These are phyloP conservation scores for Meiosimyza decipiens DNA, from an alignment of 2,888 invertebrate genomes.

Conservation along the genomic window DNA sequence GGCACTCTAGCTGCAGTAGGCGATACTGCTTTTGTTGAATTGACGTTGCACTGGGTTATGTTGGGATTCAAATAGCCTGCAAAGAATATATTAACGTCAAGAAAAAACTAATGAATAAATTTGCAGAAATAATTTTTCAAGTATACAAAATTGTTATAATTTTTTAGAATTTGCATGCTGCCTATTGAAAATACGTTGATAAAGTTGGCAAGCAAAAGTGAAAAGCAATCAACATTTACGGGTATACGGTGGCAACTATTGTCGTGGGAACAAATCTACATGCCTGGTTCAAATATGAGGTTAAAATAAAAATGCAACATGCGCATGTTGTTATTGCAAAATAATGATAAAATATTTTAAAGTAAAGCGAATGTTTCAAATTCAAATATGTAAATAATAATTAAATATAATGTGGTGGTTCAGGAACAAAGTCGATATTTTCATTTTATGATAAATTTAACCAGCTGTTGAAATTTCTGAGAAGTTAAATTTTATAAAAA, in stretches of 20 bases:
- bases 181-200: background rate
- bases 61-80: constrained; percentile 62
- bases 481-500: too few relatives aligned
- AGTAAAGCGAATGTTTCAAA: too few relatives aligned
- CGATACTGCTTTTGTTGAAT: constrained; percentile 44
- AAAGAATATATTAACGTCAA: constrained; percentile 32
- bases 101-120: constrained; percentile 22
- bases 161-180: background rate
- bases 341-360: too few relatives aligned
- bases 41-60: constrained; percentile 54
- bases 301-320: too few relatives aligned
- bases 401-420: too few relatives aligned
- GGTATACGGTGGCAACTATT: background rate
- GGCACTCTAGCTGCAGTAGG: constrained; percentile 49
- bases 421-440: too few relatives aligned
- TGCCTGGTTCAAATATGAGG: too few relatives aligned
- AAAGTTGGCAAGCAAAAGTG: too few relatives aligned
- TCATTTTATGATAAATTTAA: too few relatives aligned
- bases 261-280: background rate
- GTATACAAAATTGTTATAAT: background rate
- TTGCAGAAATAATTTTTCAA: constrained; percentile 1
- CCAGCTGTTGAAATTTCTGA: too few relatives aligned
- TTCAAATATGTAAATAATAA: too few relatives aligned
- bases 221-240: background rate
- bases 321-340: too few relatives aligned